Percentiles rank a stretch among this genome's conserved stretches.
These are phyloP conservation scores for Myripristis murdjan DNA, from an alignment of 2,797 vertebrate genomes.

Conservation along the genomic window DNA sequence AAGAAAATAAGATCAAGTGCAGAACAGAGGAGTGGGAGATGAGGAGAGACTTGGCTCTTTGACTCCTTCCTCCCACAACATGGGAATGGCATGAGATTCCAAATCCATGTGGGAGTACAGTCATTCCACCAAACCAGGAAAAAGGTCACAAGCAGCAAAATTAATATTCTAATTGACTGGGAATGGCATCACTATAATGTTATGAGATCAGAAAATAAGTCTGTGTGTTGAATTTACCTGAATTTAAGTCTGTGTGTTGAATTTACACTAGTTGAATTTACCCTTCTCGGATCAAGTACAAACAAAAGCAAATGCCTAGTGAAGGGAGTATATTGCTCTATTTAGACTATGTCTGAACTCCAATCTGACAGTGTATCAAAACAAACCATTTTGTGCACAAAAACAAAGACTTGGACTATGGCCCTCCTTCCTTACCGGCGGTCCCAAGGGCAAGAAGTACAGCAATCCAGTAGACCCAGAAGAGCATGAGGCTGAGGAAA, in stretches of 20 bases:
- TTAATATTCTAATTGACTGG: conserved; percentile 42
- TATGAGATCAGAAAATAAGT: not conserved
- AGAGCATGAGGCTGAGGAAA: conserved; percentile 94
- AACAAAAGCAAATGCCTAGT: not conserved
- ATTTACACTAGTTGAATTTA: not conserved
- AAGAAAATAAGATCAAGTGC: conserved; percentile 8
- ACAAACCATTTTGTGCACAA: not conserved
- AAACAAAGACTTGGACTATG: not conserved
- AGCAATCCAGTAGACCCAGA: conserved; percentile 96
- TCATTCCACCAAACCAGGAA: conserved; percentile 43
- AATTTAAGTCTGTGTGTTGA: not conserved
- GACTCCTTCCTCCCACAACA: conserved; percentile 62
- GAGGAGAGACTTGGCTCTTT: conserved; percentile 65
- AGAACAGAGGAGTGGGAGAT: conserved; percentile 61
- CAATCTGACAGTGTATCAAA: not conserved
- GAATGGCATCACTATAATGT: not conserved
- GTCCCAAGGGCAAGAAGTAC: conserved; percentile 95
- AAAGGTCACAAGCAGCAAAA: conserved; percentile 55
- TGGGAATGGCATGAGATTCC: conserved; percentile 58
- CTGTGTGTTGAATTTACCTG: not conserved
- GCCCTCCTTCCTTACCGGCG: conserved; percentile 85
- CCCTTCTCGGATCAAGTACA: not conserved
- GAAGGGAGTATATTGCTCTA: not conserved
- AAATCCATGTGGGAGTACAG: conserved; percentile 66
- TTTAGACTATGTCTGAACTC: not conserved